Percentiles rank a stretch among this genome's conserved stretches.
These are phyloP conservation scores for Cydia amplana DNA, from an alignment of 1,140 invertebrate genomes.

Conservation along the genomic window DNA sequence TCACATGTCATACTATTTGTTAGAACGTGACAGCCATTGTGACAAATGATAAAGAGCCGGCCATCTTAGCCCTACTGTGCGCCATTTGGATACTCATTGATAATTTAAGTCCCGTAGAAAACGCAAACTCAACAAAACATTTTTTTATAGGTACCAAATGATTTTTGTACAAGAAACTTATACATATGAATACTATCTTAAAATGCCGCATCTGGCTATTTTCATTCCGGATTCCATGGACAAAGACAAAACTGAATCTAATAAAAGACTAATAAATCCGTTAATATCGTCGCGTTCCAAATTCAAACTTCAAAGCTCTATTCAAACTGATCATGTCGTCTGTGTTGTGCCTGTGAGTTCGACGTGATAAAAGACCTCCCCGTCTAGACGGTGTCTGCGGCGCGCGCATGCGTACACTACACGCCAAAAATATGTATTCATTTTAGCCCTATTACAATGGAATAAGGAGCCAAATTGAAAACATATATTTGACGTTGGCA, in stretches of 20 bases:
- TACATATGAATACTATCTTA: too few relatives aligned
- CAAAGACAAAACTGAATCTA: not conserved
- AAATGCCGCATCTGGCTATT: not conserved
- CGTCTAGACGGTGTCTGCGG: constrained; percentile 33
- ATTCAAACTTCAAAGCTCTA: constrained; percentile 23
- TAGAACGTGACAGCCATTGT: too few relatives aligned
- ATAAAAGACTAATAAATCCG: not conserved
- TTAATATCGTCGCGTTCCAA: not conserved
- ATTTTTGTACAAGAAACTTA: too few relatives aligned
- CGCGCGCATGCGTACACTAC: constrained; percentile 24
- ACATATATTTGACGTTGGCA: constrained; percentile 16
- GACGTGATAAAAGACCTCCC: constrained; percentile 29
- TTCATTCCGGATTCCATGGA: not conserved
- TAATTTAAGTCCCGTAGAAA: too few relatives aligned
- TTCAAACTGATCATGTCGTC: not conserved
- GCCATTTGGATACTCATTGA: too few relatives aligned
- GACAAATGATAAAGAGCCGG: too few relatives aligned
- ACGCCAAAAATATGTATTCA: constrained; percentile 1
- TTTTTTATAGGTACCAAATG: too few relatives aligned
- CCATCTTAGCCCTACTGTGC: too few relatives aligned
- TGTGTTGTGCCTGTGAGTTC: not conserved
- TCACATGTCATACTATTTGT: too few relatives aligned
- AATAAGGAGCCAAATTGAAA: not conserved
- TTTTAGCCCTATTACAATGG: not conserved
- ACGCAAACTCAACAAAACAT: too few relatives aligned